Base-by-base conservation (phyloP, 2,797 vertebrate genomes). In the Micropoecilia bifurca region DNA sequence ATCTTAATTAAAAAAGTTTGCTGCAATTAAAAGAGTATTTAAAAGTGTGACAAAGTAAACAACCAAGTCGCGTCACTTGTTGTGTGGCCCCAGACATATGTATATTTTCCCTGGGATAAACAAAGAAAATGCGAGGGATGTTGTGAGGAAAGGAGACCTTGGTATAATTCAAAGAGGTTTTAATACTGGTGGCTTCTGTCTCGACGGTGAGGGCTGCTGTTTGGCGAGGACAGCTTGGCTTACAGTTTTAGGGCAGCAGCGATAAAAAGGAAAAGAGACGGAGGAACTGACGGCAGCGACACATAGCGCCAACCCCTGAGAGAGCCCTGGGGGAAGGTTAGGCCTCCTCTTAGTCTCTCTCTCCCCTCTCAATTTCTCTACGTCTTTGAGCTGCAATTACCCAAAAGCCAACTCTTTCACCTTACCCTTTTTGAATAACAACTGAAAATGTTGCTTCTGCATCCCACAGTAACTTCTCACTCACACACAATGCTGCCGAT, bases 291-390 rank as follows among this genome's bases (percentile, higher is more conserved):
- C 81, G 81, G 83, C 74, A 80, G 84, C 68, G 53, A 80, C 87
- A 84, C 83, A 87, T 87, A 75, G 77, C 76, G 28, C 73, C 86
- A 84, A 76, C 83, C 90, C 93, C 90, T 92, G 73, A 86, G 93
- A 95, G 92, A 94, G 86, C 90, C 95, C 93, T 88, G 91, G 86
- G 93, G 95, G 93, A 91, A 95, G 95, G 95, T 95, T 89, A 94
- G 82, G 80, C 82, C 81, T 87, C 84, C 81, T 89, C 88, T 85
- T 77, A 74, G 80, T 80, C 82, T 74, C 75, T 79, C 68, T 78
- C 63, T 45, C 61, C 57, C 83, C 48, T 18, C 76, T 76, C 73
- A 73, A 69, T 86, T 55, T 85, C 75, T 81, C 74, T 75, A 76
- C 82, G 80, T 87, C 88, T 92, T 85, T 86, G 85, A 89, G 89